Percentiles rank a stretch among this genome's conserved stretches.
phyloP scores from a whole-genome alignment of 1,140 invertebrate genomes.

The Drosophila orosa region DNA sequence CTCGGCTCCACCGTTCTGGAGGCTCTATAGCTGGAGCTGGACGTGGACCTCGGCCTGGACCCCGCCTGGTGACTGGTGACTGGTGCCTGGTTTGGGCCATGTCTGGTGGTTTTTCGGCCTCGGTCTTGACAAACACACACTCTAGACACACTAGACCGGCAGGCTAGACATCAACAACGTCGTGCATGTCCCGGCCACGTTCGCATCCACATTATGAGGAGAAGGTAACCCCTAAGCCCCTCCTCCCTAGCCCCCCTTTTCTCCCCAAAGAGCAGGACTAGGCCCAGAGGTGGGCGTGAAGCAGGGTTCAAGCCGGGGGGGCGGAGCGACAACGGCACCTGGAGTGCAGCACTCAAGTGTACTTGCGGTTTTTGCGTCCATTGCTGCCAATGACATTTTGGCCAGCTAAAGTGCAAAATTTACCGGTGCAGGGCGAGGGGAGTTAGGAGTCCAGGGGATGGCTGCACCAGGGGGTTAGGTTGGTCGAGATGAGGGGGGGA shows the following conservation, averaged over 20 bases:
- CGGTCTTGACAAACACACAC: constrained; percentile 65
- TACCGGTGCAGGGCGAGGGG: constrained; percentile 60
- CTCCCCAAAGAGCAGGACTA: neutral
- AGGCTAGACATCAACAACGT: constrained; percentile 74
- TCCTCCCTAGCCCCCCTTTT: neutral
- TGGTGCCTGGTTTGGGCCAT: constrained; percentile 46
- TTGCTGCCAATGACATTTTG: constrained; percentile 81
- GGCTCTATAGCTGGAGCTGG: constrained; percentile 28
- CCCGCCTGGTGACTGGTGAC: constrained; percentile 6
- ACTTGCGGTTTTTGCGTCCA: constrained; percentile 82
- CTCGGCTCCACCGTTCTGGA: constrained; percentile 44
- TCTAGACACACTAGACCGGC: constrained; percentile 55
- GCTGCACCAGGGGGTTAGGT: neutral
- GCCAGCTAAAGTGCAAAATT: constrained; percentile 82
- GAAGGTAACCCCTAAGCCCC: constrained; percentile 11
- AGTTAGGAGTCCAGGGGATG: neutral
- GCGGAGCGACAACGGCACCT: constrained; percentile 69
- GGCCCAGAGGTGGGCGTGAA: constrained; percentile 15
- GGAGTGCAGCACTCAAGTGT: constrained; percentile 82
- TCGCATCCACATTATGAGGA: constrained; percentile 63
- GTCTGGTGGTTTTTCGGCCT: constrained; percentile 71
- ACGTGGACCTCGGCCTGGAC: constrained; percentile 15
- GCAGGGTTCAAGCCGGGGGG: constrained; percentile 4
- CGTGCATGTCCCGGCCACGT: constrained; percentile 76
- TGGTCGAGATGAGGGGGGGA: constrained; percentile 13